Conservation (phyloP, 53 echinoderm and acorn worm species). For the Astropecten irregularis region DNA sequence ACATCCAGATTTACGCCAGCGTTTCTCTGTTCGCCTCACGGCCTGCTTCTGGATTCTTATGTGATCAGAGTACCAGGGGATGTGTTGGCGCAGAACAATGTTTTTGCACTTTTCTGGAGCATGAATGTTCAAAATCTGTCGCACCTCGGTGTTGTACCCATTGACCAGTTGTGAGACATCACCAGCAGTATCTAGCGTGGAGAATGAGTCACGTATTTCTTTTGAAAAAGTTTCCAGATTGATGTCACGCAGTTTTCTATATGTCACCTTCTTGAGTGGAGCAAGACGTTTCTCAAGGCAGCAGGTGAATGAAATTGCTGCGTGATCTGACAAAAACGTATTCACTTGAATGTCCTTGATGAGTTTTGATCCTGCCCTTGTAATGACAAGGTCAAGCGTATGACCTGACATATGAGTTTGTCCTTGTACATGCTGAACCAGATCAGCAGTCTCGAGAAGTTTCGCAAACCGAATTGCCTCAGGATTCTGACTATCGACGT, state of each 20-base stretch:
- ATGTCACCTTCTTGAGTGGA: slow-evolving; percentile 6
- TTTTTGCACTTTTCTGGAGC: not conserved
- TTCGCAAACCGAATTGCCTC: not conserved
- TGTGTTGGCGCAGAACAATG: not conserved
- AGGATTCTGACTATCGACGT: slow-evolving; percentile 2
- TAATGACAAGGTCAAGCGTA: slow-evolving; percentile 21
- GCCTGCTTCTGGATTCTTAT: not conserved
- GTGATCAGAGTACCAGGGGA: not conserved
- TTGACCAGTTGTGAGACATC: not conserved
- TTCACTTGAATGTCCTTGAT: not conserved
- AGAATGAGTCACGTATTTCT: not conserved
- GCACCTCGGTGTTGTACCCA: not conserved
- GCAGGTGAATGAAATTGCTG: slow-evolving; percentile 31
- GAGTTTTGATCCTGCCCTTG: slow-evolving; percentile 13
- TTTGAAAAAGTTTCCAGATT: not conserved
- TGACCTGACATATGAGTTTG: slow-evolving; percentile 5
- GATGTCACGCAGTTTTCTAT: slow-evolving; percentile 14
- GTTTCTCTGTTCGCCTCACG: slow-evolving; percentile 11
- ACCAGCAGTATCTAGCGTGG: not conserved
- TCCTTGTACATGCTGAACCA: not conserved
- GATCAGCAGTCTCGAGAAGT: not conserved
- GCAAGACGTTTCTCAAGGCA: not conserved
- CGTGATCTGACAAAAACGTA: slow-evolving; percentile 27
- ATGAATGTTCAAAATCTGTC: not conserved
- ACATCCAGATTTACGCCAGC: not conserved